Evolutionary conservation across 2,113 vertebrate species (phyloP), one percentile per base, ranked within the genome.

Genomic region (Oceanites oceanicus): DNA sequence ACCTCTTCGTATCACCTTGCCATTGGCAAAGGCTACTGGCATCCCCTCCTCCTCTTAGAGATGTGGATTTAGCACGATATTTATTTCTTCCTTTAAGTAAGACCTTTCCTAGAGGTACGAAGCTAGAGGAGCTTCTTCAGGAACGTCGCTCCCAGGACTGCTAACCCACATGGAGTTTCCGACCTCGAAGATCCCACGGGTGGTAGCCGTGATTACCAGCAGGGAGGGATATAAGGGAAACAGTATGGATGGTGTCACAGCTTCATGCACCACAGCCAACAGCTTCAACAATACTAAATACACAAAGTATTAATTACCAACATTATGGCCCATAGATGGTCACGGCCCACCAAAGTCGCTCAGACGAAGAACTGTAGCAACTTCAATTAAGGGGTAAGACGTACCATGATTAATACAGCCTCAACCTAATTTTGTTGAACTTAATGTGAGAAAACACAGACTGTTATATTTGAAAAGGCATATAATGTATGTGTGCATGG

Each of bases 381-480:
- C 80, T 78, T 95, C 94, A 91, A 13, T 61, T 65, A 84, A 73
- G 82, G 63, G 49, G 26, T 71, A 68, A 75, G 50, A 65, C 0
- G 0, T 21, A 73, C 45, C 38, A 9, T 58, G 84, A 90, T 87
- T 92, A 94, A 91, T 66, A 83, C 30, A 87, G 49, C n/a, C 44
- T 27, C 88, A 56, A 26, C 34, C 23, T 52, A 40, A 91, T 88
- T 80, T 77, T 93, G 85, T 50, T 91, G 66, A 94, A 52, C 77
- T 61, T 56, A 87, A 68, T 15, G 66, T 86, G 85, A 96, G 50
- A 87, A n/a, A 95, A 96, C 84, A 81, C 84, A 95, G 95, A 79
- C 92, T 90, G 84, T 38, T 95, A 5, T 72, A 90, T 93, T 79
- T 95, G 85, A 94, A 94, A 96, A 92, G 79, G 93, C 82, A 83